Evolutionary conservation across 2,113 vertebrate species (phyloP).

Genomic region (Eubucco bourcierii): DNA sequence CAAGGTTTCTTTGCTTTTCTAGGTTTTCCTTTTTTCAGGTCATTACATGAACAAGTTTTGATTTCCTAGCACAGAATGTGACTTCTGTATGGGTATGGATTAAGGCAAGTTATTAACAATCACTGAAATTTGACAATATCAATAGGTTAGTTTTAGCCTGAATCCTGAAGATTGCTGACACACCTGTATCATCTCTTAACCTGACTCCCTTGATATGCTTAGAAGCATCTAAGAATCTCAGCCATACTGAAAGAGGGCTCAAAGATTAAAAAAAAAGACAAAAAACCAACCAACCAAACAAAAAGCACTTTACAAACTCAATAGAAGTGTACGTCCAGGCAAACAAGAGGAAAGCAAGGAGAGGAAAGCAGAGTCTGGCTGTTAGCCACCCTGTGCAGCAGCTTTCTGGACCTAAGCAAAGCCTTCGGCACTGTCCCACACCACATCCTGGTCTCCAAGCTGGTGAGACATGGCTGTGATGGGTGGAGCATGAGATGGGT

Average conservation of each 20-base stretch:
- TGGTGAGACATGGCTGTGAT: too few species aligned
- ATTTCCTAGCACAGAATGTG: background rate
- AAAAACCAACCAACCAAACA: too few species aligned
- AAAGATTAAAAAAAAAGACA: background rate
- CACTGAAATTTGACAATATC: background rate
- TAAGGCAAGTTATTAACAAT: constrained; percentile 11
- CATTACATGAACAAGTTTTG: background rate
- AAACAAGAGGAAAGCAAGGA: background rate
- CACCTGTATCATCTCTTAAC: background rate
- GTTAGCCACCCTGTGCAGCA: background rate
- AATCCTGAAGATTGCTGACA: background rate
- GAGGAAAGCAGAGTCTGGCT: background rate
- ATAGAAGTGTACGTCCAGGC: background rate
- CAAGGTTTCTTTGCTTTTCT: background rate
- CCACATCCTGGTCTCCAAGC: too few species aligned
- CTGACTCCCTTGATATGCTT: background rate
- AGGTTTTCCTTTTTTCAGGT: background rate
- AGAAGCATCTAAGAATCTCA: background rate
- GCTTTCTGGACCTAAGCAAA: too few species aligned
- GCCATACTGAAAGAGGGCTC: background rate
- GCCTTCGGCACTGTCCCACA: too few species aligned
- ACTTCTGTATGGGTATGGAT: background rate
- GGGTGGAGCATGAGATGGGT: too few species aligned
- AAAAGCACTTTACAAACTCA: background rate
- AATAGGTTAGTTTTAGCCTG: constrained; percentile 2